Evolutionary conservation across 2,888 invertebrate genomes (phyloP), one percentile per base, ranked within the genome.

Genomic region (Magallana nippona): DNA sequence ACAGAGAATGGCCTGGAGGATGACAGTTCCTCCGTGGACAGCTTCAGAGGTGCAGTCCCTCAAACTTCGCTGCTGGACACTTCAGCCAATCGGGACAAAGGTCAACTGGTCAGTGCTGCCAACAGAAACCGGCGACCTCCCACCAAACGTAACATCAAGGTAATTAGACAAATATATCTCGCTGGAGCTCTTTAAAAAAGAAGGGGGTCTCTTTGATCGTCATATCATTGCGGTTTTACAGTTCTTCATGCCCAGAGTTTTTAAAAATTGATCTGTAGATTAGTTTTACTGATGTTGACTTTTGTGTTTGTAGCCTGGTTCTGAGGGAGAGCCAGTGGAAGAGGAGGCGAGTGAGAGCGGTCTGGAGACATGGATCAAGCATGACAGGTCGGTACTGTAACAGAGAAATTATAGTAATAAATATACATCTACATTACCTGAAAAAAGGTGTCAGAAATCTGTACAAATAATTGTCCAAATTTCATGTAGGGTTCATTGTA

Each of bases 61-160:
- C 97, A 97, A 89, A 97, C 97, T 90, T 96, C 96, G 93, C 95
- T 98, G 87, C 95, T 98, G 81, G 98, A 98, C 94, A 97, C 97
- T 91, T 97, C 98, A 1, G 97, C 96, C 19, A 97, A 96, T 87
- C 96, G 96, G 94, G 96, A 96, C 87, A 97, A 97, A 95, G 98
- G 97, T 22, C 98, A 98, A 94, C 95, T 98, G 90, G 98, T 97
- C 84, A 96, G 93, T 32, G 91, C 95, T 83, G 96, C 96, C 89
- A 96, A 97, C 86, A 94, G 97, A 88, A 97, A 97, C 15, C 96
- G 96, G 94, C 95, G 97, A 83, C 94, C 94, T 27, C 95, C 95
- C 13, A 93, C 94, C 10, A 93, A 93, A 87, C 88, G 90, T 32
- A 85, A 87, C 85, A 91, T 56, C 57, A 79, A 27, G 32, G 27